Base-by-base conservation (phyloP, 2,797 vertebrate species). In the Dryobates pubescens region DNA sequence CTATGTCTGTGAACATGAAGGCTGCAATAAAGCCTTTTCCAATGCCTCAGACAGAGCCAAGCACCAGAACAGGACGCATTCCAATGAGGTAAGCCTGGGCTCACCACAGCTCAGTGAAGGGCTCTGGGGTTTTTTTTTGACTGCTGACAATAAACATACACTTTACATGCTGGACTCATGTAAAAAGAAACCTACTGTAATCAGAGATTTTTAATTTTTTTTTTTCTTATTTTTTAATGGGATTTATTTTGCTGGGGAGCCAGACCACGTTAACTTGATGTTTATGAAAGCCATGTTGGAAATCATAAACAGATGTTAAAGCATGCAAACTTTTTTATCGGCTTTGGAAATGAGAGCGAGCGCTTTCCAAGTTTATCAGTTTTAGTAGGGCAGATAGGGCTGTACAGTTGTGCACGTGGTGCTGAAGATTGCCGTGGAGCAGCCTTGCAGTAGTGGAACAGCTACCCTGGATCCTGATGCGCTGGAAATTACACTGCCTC, bases 11-110 rank as follows among this genome's bases (percentile, higher is more conserved):
- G 99, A 99, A 84, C 99, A 99, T 0, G 99, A 99, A 94, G 99
- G 99, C 92, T 99, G 99, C 97, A 99, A 99, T 98, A 99, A 99
- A 96, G 99, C 99, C 51, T 99, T 99, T 97, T 99, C 99, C 96
- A 99, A 99, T 2, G 99, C 99, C 92, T 99, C 99, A 0, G 99
- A 99, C 97, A 97, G 99, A 15, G 99, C 99, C 96, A 99, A 99
- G 97, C 99, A 99, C 97, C 99, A 99, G 98, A 99, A 99, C 98
- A 98, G 99, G 92, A 99, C 99, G 3, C 99, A 99, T 97, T 99
- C 99, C 72, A 99, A 99, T 3, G 99, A 99, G 99, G 99, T 99
- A 98, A 73, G 73, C 73, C 11, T 89, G 68, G 70, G 38, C 81
- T 94, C 86, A 71, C 93, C 45, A 0, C 75, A 93, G 79, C 71